These are phyloP conservation scores for Azorinus chamasolen DNA, from an alignment of 2,888 invertebrate genomes.

Conservation along the genomic window DNA sequence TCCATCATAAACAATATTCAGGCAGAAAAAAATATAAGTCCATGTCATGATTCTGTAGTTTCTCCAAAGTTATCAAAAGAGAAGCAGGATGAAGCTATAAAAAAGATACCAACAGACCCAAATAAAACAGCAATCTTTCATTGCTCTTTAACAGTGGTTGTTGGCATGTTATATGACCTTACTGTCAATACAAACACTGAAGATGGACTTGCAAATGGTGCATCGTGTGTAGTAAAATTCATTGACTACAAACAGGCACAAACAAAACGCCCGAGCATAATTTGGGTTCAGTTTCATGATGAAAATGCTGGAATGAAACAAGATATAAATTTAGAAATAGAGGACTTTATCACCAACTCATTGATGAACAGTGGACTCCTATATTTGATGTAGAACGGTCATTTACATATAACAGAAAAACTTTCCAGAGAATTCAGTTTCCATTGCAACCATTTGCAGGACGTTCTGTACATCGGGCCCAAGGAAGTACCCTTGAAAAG, in stretches of 20 bases:
- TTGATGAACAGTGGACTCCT: conserved; percentile 49
- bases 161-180: no score
- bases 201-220: no score
- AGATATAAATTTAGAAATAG: conserved; percentile 43
- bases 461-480: conserved; percentile 58
- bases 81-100: conserved; percentile 22
- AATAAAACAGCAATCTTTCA: conserved; percentile 25
- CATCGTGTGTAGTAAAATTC: conserved; percentile 41
- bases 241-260: conserved; percentile 43
- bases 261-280: conserved; percentile 46
- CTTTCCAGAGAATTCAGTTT: conserved; percentile 45
- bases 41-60: conserved; percentile 28
- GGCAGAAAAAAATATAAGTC: conserved; percentile 15
- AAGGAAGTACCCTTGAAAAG: conserved; percentile 50
- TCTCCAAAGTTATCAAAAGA: conserved; percentile 27
- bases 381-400: conserved; percentile 52
- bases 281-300: conserved; percentile 54
- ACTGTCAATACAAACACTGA: no score
- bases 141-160: conserved; percentile 18
- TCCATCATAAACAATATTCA: conserved; percentile 14
- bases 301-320: conserved; percentile 27
- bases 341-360: conserved; percentile 24
- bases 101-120: conserved; percentile 28
- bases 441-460: conserved; percentile 52
- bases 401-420: conserved; percentile 46